These are phyloP conservation scores for Prinia subflava DNA, from an alignment of 2,113 vertebrate species.

Conservation along the genomic window DNA sequence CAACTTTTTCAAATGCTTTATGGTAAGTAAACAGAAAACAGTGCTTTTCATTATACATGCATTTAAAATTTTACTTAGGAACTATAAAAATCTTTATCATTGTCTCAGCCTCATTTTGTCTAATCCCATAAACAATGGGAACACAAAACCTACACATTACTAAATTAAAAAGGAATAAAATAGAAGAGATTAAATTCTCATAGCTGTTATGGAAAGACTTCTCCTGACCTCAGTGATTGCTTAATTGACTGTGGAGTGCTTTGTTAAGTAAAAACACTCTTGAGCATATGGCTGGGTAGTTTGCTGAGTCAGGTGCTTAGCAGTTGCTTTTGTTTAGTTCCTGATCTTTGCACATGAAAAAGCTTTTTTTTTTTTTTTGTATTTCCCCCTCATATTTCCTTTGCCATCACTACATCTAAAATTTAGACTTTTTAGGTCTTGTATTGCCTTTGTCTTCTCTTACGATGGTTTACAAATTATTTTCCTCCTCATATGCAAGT, in stretches of 20 bases:
- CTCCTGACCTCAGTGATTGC: background rate
- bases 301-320: background rate
- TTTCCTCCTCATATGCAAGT: background rate
- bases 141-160: background rate
- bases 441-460: background rate
- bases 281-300: background rate
- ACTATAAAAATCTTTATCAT: background rate
- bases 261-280: conserved; percentile 23
- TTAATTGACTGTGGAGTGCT: conserved; percentile 32
- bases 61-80: background rate
- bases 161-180: background rate
- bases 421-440: background rate
- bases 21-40: background rate
- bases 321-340: background rate
- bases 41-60: background rate
- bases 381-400: background rate
- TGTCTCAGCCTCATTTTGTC: background rate
- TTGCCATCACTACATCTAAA: background rate
- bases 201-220: background rate
- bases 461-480: background rate
- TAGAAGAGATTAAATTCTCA: background rate
- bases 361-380: background rate
- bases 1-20: background rate
- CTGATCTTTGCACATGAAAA: background rate
- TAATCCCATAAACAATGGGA: background rate